Percentiles rank a stretch among this genome's conserved stretches.
phyloP scores from a whole-genome alignment of 2,888 invertebrate species.

The Amblyjoppa fuscipennis region DNA sequence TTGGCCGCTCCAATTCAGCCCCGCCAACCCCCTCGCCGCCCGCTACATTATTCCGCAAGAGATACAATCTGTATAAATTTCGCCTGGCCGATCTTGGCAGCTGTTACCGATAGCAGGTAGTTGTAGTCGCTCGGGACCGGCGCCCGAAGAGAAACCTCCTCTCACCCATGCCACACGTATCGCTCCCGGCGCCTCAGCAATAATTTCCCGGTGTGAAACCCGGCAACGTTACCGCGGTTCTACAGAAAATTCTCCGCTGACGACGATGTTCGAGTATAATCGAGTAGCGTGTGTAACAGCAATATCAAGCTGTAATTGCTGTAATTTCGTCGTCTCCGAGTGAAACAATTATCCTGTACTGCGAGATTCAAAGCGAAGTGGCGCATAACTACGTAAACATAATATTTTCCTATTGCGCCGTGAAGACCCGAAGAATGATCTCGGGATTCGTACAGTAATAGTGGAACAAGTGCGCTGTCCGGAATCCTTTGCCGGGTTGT shows the following conservation, averaged over 20 bases:
- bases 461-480: no score
- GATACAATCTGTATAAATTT: conserved; percentile 57
- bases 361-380: not conserved
- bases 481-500: no score
- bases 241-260: conserved; percentile 7
- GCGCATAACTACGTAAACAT: no score
- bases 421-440: no score
- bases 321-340: conserved; percentile 28
- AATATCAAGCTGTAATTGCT: conserved; percentile 15
- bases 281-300: conserved; percentile 23
- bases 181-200: conserved; percentile 34
- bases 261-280: conserved; percentile 17
- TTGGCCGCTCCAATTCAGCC: not conserved
- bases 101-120: conserved; percentile 41
- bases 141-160: conserved; percentile 39
- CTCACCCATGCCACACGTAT: conserved; percentile 29
- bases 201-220: conserved; percentile 32
- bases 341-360: conserved; percentile 30
- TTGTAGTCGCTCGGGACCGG: conserved; percentile 4
- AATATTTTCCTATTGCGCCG: no score
- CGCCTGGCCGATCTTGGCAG: conserved; percentile 35
- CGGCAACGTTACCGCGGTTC: not conserved
- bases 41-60: conserved; percentile 33
- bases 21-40: not conserved
- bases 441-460: no score